Evolutionary conservation across 2,888 invertebrate species (phyloP).

Genomic region (Frankliniella intonsa): DNA sequence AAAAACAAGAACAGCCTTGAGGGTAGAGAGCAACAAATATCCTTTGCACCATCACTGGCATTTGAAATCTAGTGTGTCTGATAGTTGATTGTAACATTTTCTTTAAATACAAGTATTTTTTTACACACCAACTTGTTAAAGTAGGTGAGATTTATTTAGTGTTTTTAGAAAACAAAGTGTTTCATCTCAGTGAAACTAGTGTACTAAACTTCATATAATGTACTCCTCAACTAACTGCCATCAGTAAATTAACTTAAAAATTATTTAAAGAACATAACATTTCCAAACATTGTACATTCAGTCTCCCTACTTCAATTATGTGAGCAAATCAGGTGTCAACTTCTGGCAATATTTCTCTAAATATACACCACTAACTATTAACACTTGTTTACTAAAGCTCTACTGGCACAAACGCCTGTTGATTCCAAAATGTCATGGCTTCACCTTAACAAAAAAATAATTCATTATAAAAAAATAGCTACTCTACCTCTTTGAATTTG

Average conservation of each 20-base stretch:
- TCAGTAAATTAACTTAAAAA: not conserved
- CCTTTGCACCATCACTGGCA: not conserved
- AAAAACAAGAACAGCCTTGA: not conserved
- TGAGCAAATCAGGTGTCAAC: constrained; percentile 22
- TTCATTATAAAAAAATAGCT: too few relatives aligned
- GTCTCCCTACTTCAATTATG: not conserved
- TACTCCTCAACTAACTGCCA: too few relatives aligned
- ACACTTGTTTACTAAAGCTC: not conserved
- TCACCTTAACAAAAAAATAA: not conserved
- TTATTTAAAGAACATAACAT: not conserved
- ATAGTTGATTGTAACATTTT: not conserved
- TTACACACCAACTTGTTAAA: too few relatives aligned
- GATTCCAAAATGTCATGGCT: not conserved
- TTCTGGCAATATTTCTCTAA: not conserved
- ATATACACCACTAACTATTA: not conserved
- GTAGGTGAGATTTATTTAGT: too few relatives aligned
- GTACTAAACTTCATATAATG: too few relatives aligned
- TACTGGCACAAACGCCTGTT: not conserved
- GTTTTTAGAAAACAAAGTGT: too few relatives aligned
- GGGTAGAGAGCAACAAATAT: not conserved
- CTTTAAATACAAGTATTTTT: not conserved
- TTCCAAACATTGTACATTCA: not conserved
- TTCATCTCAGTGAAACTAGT: too few relatives aligned
- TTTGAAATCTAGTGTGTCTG: not conserved
- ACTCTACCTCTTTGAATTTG: too few relatives aligned